A percentile compares a stretch with the other conserved stretches of the same genome.
Evolutionary conservation across 2,113 vertebrate genomes (phyloP).

Genomic region (Myiopsitta monachus): DNA sequence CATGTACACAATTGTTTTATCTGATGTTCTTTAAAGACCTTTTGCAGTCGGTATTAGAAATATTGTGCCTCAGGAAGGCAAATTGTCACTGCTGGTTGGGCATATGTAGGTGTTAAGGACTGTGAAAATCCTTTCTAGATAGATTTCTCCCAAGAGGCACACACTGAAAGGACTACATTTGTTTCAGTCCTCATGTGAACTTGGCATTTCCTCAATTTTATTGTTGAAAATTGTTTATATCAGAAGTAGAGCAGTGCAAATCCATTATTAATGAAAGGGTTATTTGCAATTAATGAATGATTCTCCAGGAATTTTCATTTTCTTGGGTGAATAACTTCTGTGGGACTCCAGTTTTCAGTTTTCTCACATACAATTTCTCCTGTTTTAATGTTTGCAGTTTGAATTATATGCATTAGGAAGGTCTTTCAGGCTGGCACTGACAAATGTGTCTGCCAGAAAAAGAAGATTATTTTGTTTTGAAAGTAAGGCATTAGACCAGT

Average conservation of each 20-base stretch:
- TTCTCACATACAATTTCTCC: not conserved
- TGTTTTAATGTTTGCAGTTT: not conserved
- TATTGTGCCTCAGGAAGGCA: not conserved
- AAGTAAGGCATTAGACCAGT: not conserved
- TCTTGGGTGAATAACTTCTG: not conserved
- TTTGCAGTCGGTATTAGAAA: not conserved
- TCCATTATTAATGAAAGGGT: not conserved
- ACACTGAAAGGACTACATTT: not conserved
- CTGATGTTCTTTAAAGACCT: not conserved
- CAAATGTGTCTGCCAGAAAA: not conserved
- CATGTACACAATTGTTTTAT: fast-evolving
- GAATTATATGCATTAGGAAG: not conserved
- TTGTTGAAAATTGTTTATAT: not conserved
- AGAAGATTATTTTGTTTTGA: not conserved
- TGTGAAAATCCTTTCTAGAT: not conserved
- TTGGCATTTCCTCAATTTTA: not conserved
- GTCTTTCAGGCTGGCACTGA: not conserved
- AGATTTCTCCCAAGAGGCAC: not conserved
- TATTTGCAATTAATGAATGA: not conserved
- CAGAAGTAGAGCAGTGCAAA: not conserved
- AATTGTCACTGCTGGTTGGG: not conserved
- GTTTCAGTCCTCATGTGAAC: not conserved
- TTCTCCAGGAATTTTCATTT: not conserved
- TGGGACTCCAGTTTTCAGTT: not conserved
- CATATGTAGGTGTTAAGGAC: not conserved